Base-by-base conservation (phyloP, 2,888 invertebrate genomes). In the Lysandra coridon region DNA sequence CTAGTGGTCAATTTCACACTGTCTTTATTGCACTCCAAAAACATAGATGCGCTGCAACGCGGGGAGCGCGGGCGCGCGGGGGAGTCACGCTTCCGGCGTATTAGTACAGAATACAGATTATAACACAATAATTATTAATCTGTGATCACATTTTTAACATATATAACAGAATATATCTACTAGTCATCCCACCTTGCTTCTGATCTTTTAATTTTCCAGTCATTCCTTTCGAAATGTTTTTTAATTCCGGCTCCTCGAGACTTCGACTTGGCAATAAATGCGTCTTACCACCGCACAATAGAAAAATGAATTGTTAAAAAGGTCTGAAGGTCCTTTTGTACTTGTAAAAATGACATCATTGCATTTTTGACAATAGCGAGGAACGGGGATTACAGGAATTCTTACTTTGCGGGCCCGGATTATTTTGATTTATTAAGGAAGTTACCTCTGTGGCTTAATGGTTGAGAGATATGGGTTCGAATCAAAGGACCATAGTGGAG, bases 371-470 rank as follows among this genome's bases (percentile, higher is more conserved):
- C 75, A 44, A 75, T 23, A 30, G 44, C 30, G 23, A 4, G 12
- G 14, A 69, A 12, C n/a, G n/a, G 4, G 30, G 23, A 75, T 75
- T 75, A 75, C 75, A 49, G 7, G 44, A 12, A 44, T n/a, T 74
- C 23, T n/a, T 40, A 73, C 73, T 73, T 73, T n/a, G 17, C 74
- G 44, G 17, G 3, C 49, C 7, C 49, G 30, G 75, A 75, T 44
- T 75, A 49, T 75, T 49, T 23, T 40, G 30, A 75, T 75, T 40
- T 75, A 75, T 75, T 44, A 75, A 49, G 69, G 69, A 69, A 69
- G 69, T 14, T 14, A 12, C 14, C 12, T 30, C 17, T 33, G 12
- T 23, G 23, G 37, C 64, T 12, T 0, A 40, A 3, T 57, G 57
- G 4, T 1, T 1, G 4, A 4, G 17, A 5, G 57, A 1, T 0